Conservation (phyloP, 2,888 invertebrate species). For the Meandrusa payeni region DNA sequence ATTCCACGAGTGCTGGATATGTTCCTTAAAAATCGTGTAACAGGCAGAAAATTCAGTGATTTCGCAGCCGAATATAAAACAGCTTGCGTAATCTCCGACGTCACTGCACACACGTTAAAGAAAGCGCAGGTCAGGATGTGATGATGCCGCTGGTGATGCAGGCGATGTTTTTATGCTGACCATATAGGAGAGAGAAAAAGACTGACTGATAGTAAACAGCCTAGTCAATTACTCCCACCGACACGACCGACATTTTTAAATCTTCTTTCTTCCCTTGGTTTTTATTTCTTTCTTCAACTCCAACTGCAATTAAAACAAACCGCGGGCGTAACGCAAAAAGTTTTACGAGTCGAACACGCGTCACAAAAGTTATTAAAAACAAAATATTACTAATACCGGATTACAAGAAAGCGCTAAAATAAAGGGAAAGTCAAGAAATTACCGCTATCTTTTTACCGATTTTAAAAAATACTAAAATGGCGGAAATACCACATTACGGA, state of each 20-base stretch:
- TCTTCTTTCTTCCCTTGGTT: slow-evolving; percentile 42
- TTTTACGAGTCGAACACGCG: slow-evolving; percentile 30
- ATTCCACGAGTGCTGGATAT: slow-evolving; percentile 1
- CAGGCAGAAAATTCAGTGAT: slow-evolving; percentile 75
- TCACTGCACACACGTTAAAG: slow-evolving; percentile 68
- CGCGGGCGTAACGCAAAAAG: slow-evolving; percentile 31
- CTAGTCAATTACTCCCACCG: slow-evolving; percentile 86
- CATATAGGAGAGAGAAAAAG: slow-evolving; percentile 91
- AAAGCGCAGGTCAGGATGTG: slow-evolving; percentile 26
- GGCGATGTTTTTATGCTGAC: slow-evolving; percentile 68
- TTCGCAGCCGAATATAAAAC: slow-evolving; percentile 69
- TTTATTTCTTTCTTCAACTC: slow-evolving; percentile 35
- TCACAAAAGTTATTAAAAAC: slow-evolving; percentile 50
- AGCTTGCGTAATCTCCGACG: slow-evolving; percentile 76
- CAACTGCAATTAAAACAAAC: slow-evolving; percentile 40
- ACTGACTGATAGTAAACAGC: slow-evolving; percentile 84
- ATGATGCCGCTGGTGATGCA: slow-evolving; percentile 21
- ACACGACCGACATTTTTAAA: slow-evolving; percentile 62
- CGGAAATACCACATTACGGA: slow-evolving; percentile 63
- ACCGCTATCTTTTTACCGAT: slow-evolving; percentile 11
- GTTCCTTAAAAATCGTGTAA: slow-evolving; percentile 41
- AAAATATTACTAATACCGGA: slow-evolving; percentile 36
- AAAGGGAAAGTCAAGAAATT: neutral
- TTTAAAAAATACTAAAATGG: slow-evolving; percentile 54
- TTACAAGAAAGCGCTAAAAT: slow-evolving; percentile 10